Evolutionary conservation across 64 coral and sea anemone species (phyloP).

Genomic region (Actinia tenebrosa): DNA sequence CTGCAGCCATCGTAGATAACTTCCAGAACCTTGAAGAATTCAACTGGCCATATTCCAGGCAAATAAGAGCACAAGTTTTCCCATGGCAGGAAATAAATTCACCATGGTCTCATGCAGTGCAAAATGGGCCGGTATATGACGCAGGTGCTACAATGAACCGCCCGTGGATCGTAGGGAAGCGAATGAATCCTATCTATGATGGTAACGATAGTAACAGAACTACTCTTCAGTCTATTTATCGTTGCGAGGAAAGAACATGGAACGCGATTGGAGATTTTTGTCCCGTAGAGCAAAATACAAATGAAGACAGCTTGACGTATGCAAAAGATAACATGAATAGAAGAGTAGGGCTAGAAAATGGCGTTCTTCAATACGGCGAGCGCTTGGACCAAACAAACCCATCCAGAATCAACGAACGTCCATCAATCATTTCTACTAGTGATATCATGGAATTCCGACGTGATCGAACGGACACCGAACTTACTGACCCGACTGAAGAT

Average conservation of each 20-base stretch:
- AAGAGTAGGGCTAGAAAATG: not conserved
- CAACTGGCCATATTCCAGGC: not conserved
- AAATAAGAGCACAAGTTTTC: not conserved
- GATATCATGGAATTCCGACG: not conserved
- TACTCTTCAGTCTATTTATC: not conserved
- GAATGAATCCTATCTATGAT: not conserved
- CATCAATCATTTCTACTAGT: too few relatives aligned
- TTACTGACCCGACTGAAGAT: conserved; percentile 11
- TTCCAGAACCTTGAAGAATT: not conserved
- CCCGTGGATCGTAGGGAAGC: not conserved
- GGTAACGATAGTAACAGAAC: not conserved
- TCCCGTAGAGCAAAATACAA: not conserved
- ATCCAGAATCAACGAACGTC: not conserved
- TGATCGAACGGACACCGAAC: not conserved
- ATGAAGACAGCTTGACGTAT: not conserved
- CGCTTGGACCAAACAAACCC: not conserved
- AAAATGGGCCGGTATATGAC: not conserved
- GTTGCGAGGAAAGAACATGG: not conserved
- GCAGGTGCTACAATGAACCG: not conserved
- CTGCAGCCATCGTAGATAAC: conserved; percentile 4
- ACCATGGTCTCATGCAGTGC: not conserved
- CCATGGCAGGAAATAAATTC: not conserved
- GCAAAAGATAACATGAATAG: not conserved
- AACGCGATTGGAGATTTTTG: not conserved
- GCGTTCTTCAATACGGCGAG: not conserved